phyloP scores from a whole-genome alignment of 1,140 invertebrate species.

The Luehdorfia chinensis region DNA sequence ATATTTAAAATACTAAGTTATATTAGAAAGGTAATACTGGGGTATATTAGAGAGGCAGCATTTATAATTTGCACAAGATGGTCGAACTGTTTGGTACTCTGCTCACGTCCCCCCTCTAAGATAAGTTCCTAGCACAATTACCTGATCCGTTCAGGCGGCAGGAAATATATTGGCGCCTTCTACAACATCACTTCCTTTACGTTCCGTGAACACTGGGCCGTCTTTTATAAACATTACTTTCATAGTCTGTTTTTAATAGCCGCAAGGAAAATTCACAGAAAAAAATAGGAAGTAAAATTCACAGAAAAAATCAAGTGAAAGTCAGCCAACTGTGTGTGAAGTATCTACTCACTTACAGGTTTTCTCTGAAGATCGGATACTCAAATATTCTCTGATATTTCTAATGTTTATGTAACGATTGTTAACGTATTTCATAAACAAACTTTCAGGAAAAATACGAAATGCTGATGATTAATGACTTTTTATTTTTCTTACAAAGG shows the following conservation, averaged over 20 bases:
- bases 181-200: slow-evolving; percentile 26
- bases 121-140: slow-evolving; percentile 76
- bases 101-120: slow-evolving; percentile 63
- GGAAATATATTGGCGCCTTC: slow-evolving; percentile 74
- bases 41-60: too few species aligned
- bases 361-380: neutral
- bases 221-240: slow-evolving; percentile 42
- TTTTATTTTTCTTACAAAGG: slow-evolving; percentile 51
- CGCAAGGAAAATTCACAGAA: slow-evolving; percentile 19
- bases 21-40: too few species aligned
- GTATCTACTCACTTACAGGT: neutral
- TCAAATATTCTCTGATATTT: slow-evolving; percentile 1
- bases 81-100: slow-evolving; percentile 55
- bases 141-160: slow-evolving; percentile 73
- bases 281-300: slow-evolving; percentile 15
- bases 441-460: neutral
- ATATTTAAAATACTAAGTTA: too few species aligned
- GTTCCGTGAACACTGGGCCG: slow-evolving; percentile 15
- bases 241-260: slow-evolving; percentile 53
- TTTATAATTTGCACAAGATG: slow-evolving; percentile 66
- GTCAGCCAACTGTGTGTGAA: neutral
- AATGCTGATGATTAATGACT: slow-evolving; percentile 33
- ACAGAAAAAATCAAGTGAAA: neutral
- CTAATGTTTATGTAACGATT: slow-evolving; percentile 1
- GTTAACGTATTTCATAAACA: slow-evolving; percentile 4